These are phyloP conservation scores for Sternarchorhynchus goeldii DNA, from an alignment of 2,797 vertebrate species.

Conservation along the genomic window DNA sequence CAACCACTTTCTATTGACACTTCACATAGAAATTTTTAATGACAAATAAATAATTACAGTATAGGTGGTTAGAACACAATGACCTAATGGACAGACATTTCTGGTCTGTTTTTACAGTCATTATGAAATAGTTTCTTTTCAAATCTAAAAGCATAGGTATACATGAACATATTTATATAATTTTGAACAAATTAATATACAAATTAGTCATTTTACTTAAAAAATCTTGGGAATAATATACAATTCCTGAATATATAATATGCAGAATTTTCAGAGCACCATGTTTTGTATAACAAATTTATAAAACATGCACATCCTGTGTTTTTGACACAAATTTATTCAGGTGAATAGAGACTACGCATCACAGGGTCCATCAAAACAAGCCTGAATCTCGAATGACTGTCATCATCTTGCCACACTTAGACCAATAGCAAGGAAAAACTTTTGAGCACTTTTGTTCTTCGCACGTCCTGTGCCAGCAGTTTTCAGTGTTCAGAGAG, in stretches of 20 bases:
- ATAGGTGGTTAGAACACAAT: background rate
- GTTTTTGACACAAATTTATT: conserved; percentile 2
- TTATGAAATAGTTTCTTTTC: background rate
- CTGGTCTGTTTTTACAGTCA: conserved; percentile 9
- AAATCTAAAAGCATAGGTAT: conserved; percentile 8
- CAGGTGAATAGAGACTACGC: background rate
- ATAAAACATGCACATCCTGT: background rate
- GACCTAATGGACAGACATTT: background rate
- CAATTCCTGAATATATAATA: too few relatives aligned
- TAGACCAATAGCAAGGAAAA: conserved; percentile 43
- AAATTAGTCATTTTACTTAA: too few relatives aligned
- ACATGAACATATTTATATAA: background rate
- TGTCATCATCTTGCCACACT: conserved; percentile 45
- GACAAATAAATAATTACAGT: conserved; percentile 42
- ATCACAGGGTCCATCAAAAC: conserved; percentile 46
- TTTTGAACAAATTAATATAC: background rate
- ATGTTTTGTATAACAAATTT: too few relatives aligned
- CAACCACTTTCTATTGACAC: conserved; percentile 21
- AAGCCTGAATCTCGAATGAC: conserved; percentile 26
- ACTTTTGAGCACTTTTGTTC: conserved; percentile 45
- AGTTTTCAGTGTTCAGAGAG: conserved; percentile 74
- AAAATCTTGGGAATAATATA: too few relatives aligned
- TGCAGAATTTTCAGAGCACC: too few relatives aligned
- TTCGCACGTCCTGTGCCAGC: conserved; percentile 53
- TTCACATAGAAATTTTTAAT: conserved; percentile 44